Evolutionary conservation across 2,113 vertebrate species (phyloP), one percentile per base, ranked within the genome.

Genomic region (Motacilla alba): DNA sequence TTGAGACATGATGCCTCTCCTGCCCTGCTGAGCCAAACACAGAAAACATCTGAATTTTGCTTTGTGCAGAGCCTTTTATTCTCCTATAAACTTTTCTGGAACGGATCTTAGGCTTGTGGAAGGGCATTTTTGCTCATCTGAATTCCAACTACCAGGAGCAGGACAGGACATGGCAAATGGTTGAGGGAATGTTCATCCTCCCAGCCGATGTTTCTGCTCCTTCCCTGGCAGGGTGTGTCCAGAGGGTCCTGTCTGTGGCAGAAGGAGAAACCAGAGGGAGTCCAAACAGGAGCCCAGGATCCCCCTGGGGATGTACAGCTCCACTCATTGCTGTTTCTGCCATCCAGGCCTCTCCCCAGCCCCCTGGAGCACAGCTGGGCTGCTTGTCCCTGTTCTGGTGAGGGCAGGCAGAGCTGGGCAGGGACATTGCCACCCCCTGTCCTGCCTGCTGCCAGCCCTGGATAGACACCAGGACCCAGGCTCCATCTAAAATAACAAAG

Each of bases 401-500:
- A 26, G 5, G 31, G 28, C 47, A 62, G n/a, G 11, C 7, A 31
- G 60, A 62, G 68, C 39, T 2, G 1, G 35, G 41, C 20, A 13
- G 50, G 22, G 11, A 8, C 7, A 6, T 2, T 79, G 63, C 5
- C 73, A 46, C 41, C 69, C 33, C 62, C 69, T 39, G 80, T 10
- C 72, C 58, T 44, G 46, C 30, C 75, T 35, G 35, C 35, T 35
- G 35, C 35, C 35, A 35, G 35, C 35, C 35, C 35, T 19, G 52
- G 31, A 5, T 0, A 44, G 46, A 47, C 31, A 44, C 16, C 1
- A 19, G 66, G 13, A 39, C 37, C 59, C 47, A 20, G 14, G 6
- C 49, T 64, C 30, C 75, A 86, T 69, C 35, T 47, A 49, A 91
- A 96, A 85, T 60, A 95, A 91, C 64, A 81, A 74, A 93, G 24